Evolutionary conservation across 2,797 vertebrate species (phyloP), one percentile per base, ranked within the genome.

Genomic region (Spea hammondii): DNA sequence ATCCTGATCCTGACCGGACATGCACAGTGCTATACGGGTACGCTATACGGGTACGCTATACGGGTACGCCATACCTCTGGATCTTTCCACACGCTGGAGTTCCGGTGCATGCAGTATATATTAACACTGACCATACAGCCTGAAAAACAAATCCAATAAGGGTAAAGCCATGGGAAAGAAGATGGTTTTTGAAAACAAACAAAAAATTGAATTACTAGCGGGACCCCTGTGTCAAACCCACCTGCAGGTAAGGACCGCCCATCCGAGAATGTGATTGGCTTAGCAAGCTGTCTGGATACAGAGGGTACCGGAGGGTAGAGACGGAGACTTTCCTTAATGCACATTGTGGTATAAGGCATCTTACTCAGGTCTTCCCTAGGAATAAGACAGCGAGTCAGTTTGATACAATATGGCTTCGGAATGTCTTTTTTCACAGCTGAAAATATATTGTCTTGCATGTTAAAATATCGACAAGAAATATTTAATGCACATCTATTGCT

Each of bases 301-400:
- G 54, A 64, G 4, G 93, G 87, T 4, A 93, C 88, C 0, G 95
- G 92, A 1, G 97, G 93, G 83, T 91, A 93, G 48, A 98, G 83
- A 3, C 96, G 94, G 45, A 98, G 84, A 1, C 88, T 93, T 85
- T 98, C 97, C 83, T 97, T 97, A 83, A 98, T 93, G 82, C 95
- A 98, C 95, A 96, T 95, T 0, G 94, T 96, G 50, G 90, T 95
- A 83, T 97, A 98, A 0, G 92, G 88, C 85, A 98, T 93, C 87
- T 94, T 92, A 84, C 72, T 88, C 1, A 99, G 92, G 77, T 96
- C 93, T 45, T 95, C 94, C 96, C 96, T 98, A 85, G 17, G 4
- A 10, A 65, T 9, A 9, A 45, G 11, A 45, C 12, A 5, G 32
- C 32, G 32, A 32, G 32, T 32, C 32, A 32, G 32, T 32, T 32